Conservation (phyloP, 2,113 vertebrate genomes). For the Mionectes macconnelli region DNA sequence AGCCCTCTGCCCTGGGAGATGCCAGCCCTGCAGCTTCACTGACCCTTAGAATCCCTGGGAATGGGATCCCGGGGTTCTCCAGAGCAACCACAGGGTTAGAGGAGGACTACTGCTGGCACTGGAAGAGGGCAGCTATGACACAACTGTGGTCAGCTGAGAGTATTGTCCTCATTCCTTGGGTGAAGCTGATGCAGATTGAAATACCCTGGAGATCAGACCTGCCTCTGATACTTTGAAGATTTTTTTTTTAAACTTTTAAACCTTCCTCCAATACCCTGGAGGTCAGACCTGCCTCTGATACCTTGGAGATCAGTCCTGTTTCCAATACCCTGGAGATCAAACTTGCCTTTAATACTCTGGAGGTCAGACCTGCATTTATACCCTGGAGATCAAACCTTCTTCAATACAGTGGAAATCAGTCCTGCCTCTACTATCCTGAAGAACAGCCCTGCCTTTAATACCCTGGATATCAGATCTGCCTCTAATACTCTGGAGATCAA, state of each 20-base stretch:
- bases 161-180: neutral
- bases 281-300: neutral
- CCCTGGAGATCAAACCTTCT: neutral
- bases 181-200: neutral
- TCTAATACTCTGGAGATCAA: neutral
- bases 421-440: neutral
- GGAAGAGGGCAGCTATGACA: neutral
- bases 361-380: neutral
- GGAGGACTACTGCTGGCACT: neutral
- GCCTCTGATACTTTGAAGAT: too few species aligned
- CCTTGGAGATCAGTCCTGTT: neutral
- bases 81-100: neutral
- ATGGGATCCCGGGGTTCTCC: neutral
- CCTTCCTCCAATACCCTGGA: neutral
- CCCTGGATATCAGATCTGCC: neutral
- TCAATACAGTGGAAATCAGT: neutral
- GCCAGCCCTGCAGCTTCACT: neutral
- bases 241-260: too few species aligned
- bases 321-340: neutral
- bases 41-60: neutral
- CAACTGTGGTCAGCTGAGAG: neutral
- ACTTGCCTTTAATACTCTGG: neutral
- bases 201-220: neutral
- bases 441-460: neutral
- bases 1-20: neutral